These are phyloP conservation scores for Psilopogon haemacephalus DNA, from an alignment of 2,113 vertebrate species.

Conservation along the genomic window DNA sequence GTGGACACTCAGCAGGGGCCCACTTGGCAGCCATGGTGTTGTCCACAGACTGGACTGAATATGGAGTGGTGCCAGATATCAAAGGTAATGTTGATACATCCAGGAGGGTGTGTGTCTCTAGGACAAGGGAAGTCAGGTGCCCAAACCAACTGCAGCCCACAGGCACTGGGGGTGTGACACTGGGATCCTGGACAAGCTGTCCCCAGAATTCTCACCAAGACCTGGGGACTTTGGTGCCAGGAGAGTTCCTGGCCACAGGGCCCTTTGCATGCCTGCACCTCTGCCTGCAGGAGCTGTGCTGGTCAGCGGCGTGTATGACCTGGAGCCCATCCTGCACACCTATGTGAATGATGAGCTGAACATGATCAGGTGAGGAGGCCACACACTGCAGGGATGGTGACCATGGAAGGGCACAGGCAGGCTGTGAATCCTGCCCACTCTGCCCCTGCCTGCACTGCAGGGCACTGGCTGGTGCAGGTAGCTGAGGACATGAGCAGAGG, in stretches of 20 bases:
- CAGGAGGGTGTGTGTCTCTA: neutral
- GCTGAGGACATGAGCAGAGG: accelerated
- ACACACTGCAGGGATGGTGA: accelerated
- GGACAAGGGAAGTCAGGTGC: neutral
- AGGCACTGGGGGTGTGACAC: too few relatives aligned
- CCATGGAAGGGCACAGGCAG: neutral
- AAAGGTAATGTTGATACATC: conserved; percentile 73
- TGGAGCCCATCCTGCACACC: conserved; percentile 85
- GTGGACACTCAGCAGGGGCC: conserved; percentile 93
- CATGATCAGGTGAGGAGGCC: conserved; percentile 85
- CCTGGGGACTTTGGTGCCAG: neutral
- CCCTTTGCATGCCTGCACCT: accelerated
- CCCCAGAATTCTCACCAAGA: neutral
- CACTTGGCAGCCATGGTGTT: conserved; percentile 90
- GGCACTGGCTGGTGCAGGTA: neutral
- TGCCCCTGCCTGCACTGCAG: neutral
- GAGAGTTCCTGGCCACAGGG: neutral
- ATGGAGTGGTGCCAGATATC: conserved; percentile 78
- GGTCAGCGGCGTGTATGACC: conserved; percentile 90
- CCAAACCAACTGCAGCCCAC: neutral
- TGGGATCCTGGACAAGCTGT: neutral
- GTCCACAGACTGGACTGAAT: conserved; percentile 85
- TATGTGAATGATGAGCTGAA: conserved; percentile 80
- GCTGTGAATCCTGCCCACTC: neutral
- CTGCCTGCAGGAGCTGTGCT: conserved; percentile 82